Conservation (phyloP, 2,797 vertebrate species). For the Champsocephalus esox region DNA sequence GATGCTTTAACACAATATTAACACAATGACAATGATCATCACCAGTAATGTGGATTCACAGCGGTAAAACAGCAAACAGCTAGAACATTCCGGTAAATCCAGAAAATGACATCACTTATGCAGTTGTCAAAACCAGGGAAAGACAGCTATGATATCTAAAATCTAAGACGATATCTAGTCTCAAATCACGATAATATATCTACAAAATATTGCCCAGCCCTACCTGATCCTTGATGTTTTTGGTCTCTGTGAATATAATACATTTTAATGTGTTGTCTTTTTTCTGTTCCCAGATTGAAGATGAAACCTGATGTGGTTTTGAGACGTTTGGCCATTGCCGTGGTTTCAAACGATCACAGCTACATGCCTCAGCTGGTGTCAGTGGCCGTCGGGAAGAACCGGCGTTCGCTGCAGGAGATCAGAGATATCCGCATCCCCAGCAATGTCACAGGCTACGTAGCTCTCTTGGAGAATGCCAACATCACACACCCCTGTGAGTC, state of each 20-base stretch:
- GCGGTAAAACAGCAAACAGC: no score
- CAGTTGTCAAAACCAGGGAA: no score
- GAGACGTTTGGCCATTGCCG: constrained; percentile 93
- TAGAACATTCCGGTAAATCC: no score
- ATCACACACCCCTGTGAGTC: constrained; percentile 96
- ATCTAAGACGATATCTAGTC: no score
- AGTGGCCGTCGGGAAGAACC: constrained; percentile 92
- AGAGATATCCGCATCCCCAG: constrained; percentile 96
- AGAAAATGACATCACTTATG: no score
- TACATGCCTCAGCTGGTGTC: constrained; percentile 99
- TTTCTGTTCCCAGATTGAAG: constrained; percentile 87
- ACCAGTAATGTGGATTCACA: no score
- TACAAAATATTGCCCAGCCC: no score
- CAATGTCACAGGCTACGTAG: constrained; percentile 96
- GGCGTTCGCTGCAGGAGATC: constrained; percentile 93
- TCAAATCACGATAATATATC: no score
- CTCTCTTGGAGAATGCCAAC: constrained; percentile 96
- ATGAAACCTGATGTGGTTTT: constrained; percentile 96
- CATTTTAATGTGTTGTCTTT: neutral
- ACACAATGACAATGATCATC: no score
- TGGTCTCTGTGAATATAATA: neutral
- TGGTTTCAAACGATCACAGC: constrained; percentile 95
- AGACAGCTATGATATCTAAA: no score
- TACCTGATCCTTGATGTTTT: neutral
- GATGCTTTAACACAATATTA: no score